Evolutionary conservation across 1,140 invertebrate species (phyloP).

Genomic region (Caenorhabditis brenneri): DNA sequence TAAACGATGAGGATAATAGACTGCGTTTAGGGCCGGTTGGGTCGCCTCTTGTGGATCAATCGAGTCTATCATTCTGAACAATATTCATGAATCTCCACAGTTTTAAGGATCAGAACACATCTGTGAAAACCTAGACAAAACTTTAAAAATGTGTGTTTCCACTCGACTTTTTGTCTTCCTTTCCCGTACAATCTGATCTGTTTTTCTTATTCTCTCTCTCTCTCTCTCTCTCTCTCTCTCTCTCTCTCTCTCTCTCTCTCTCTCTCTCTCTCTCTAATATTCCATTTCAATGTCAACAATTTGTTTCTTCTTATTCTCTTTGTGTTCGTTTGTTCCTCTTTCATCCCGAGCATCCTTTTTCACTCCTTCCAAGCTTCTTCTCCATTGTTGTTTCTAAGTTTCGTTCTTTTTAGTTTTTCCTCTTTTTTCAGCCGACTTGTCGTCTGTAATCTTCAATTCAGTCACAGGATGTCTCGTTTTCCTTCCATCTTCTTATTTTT

Average conservation of each 20-base stretch:
- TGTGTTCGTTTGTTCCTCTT: not conserved
- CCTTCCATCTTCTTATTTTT: not conserved
- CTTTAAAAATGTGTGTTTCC: not conserved
- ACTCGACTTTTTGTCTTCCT: not conserved
- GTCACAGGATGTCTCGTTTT: conserved; percentile 15
- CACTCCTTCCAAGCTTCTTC: no score
- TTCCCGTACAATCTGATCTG: not conserved
- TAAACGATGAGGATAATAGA: no score
- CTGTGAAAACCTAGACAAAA: no score
- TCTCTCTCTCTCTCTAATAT: not conserved
- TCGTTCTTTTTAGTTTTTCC: not conserved
- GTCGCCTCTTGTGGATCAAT: no score
- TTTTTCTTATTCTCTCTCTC: no score
- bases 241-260: no score
- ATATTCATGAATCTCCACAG: no score
- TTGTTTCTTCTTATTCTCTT: not conserved
- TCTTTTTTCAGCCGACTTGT: not conserved
- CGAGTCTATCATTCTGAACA: no score
- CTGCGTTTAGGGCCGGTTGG: no score
- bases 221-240: no score
- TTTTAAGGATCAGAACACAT: no score
- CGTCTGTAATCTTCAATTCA: conserved; percentile 25
- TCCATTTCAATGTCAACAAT: not conserved
- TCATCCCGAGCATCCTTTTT: no score
- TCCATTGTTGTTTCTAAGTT: not conserved